Evolutionary conservation across 2,888 invertebrate genomes (phyloP).

Genomic region (Tineola bisselliella): DNA sequence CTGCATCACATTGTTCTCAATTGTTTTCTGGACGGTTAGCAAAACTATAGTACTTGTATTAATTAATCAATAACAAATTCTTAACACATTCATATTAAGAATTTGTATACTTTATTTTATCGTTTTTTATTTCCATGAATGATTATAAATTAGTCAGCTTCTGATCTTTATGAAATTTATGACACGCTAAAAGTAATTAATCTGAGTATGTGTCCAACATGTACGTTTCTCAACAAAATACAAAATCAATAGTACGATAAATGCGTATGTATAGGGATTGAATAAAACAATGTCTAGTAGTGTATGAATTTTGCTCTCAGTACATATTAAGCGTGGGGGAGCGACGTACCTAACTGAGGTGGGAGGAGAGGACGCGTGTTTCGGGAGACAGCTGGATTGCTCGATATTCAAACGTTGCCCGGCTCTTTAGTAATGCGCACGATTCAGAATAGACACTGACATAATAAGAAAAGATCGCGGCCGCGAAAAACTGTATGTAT

Average conservation of each 20-base stretch:
- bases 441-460: background rate
- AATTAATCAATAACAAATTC: too few species aligned
- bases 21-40: background rate
- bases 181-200: too few species aligned
- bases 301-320: background rate
- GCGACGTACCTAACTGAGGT: background rate
- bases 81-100: too few species aligned
- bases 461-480: background rate
- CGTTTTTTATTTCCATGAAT: too few species aligned
- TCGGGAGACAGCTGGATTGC: constrained; percentile 4
- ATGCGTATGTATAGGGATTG: too few species aligned
- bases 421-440: background rate
- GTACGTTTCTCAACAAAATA: too few species aligned
- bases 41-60: background rate
- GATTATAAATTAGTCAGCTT: too few species aligned
- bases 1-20: constrained; percentile 1
- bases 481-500: background rate
- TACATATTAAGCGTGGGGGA: background rate
- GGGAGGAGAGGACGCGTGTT: background rate
- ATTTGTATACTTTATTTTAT: too few species aligned
- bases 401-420: background rate
- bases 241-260: too few species aligned
- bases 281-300: too few species aligned
- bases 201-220: too few species aligned
- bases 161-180: too few species aligned